These are phyloP conservation scores for Passer montanus DNA, from an alignment of 2,113 vertebrate genomes.

Conservation along the genomic window DNA sequence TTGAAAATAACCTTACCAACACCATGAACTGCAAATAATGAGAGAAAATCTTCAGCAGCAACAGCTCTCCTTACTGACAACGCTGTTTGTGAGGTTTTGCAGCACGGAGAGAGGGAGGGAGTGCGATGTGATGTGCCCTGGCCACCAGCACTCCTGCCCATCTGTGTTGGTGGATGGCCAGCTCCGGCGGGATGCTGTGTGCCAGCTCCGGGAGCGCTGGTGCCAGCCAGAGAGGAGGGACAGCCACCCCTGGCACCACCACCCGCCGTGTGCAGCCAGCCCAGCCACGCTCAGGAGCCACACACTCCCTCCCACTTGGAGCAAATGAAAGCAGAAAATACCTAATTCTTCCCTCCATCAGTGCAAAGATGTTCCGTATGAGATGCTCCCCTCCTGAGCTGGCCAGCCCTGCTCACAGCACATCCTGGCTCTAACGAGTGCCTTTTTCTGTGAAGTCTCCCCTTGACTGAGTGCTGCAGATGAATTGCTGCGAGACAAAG, in stretches of 20 bases:
- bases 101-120: neutral
- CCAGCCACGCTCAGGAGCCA: accelerated
- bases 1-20: slow-evolving; percentile 53
- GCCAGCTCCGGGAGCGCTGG: accelerated
- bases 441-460: neutral
- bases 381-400: neutral
- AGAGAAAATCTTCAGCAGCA: neutral
- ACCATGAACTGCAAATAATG: neutral
- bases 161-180: neutral
- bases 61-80: neutral
- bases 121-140: neutral
- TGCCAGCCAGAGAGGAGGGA: neutral
- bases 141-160: neutral
- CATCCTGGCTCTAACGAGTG: neutral
- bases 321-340: neutral
- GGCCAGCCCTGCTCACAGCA: neutral
- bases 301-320: neutral
- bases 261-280: accelerated
- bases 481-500: neutral
- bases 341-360: neutral
- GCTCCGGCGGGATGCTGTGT: neutral
- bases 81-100: neutral
- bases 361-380: neutral
- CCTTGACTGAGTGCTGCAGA: neutral
- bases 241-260: neutral